Base-by-base conservation (phyloP, 2,797 vertebrate genomes). In the Onychomys torridus region DNA sequence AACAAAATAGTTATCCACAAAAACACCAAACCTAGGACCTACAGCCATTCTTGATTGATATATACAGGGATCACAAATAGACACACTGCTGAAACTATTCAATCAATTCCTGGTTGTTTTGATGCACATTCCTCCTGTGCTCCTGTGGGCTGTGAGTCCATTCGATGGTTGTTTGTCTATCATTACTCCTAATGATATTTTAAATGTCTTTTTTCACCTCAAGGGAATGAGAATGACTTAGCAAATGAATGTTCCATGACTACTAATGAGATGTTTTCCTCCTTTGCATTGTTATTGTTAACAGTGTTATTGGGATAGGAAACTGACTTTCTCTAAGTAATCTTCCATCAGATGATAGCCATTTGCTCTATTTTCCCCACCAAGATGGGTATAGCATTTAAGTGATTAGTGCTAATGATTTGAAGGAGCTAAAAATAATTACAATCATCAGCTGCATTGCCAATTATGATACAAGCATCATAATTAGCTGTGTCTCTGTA, bases 181-280 rank as follows among this genome's bases (percentile, higher is more conserved):
- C 55, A 89, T 93, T 95, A 93, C 5, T 43, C 71, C 55, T 77
- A 93, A 94, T 78, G 69, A 23, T 34, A 88, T 95, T 91, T 86
- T 75, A 91, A 95, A 82, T 40, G 8, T 23, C 25, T 83, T 76
- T 97, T 90, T 92, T 67, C 94, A 89, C 43, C 57, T 96, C 32
- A 11, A n/a, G 67, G 63, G 93, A 96, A 90, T 76, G 46, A 69
- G 93, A 96, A 91, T 86, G 40, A 49, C 46, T 90, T 93, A 43
- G 52, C n/a, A 94, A 78, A 78, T 93, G 90, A 96, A 85, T 90
- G 79, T 90, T 86, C 90, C 73, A 61, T 94, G 77, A 94, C 61
- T 96, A 55, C 67, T 94, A 94, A 95, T 93, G 85, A 92, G 25
- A n/a, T 95, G 40, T 75, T 69, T 65, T 93, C 92, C 93, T 69